Evolutionary conservation across 2,888 invertebrate genomes (phyloP).

Genomic region (Tromatobia lineatoria): DNA sequence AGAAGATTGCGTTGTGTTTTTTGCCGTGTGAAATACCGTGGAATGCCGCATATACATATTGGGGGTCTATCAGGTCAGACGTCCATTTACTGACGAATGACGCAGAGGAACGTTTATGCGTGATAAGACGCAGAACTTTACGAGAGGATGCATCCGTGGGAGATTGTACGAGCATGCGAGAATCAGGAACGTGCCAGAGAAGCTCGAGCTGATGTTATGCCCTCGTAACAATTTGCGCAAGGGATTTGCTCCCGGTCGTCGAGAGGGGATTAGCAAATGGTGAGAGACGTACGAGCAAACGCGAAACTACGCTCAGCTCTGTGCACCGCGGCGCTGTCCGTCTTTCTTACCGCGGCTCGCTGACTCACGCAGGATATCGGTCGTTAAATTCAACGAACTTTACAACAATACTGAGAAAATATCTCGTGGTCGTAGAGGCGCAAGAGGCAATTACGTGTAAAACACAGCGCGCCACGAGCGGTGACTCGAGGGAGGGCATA

Average conservation of each 20-base stretch:
- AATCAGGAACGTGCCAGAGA: background rate
- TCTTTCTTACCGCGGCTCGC: constrained; percentile 37
- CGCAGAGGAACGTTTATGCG: background rate
- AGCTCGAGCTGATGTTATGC: constrained; percentile 29
- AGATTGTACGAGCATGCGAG: constrained; percentile 15
- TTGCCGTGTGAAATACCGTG: too few species aligned
- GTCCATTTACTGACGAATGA: background rate
- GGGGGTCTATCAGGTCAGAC: background rate
- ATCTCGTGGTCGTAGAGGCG: constrained; percentile 61
- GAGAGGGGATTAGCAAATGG: background rate
- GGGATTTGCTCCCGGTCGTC: constrained; percentile 25
- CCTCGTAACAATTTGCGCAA: constrained; percentile 69
- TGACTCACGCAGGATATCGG: constrained; percentile 83
- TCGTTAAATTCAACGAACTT: constrained; percentile 81
- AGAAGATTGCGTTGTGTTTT: too few species aligned
- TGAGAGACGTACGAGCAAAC: constrained; percentile 4
- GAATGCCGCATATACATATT: background rate
- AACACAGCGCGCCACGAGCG: constrained; percentile 56
- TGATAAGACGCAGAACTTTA: constrained; percentile 22
- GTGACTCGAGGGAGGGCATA: constrained; percentile 5
- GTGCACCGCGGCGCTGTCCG: constrained; percentile 17
- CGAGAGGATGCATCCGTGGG: constrained; percentile 20
- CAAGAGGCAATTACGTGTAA: constrained; percentile 72
- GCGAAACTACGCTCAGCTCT: constrained; percentile 4
- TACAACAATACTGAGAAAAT: constrained; percentile 84